A percentile compares a stretch with the other conserved stretches of the same genome.
These are phyloP conservation scores for Babylonia areolata DNA, from an alignment of 1,140 invertebrate species.

Conservation along the genomic window DNA sequence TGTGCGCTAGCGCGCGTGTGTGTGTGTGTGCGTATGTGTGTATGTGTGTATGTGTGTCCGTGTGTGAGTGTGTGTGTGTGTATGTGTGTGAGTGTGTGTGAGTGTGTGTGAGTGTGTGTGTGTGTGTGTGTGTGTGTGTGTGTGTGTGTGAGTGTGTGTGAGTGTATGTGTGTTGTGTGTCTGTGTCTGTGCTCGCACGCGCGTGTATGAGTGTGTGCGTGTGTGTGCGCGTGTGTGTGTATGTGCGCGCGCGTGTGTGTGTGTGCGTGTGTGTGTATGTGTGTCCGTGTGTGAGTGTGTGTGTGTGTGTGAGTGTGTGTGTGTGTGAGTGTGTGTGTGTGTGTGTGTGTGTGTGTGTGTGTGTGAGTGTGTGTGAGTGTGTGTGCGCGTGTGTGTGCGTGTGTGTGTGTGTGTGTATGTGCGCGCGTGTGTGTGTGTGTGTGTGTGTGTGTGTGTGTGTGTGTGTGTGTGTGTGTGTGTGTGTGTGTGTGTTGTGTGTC, in stretches of 20 bases:
- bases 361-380: no score
- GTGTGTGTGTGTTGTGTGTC: conserved; percentile 4
- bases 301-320: neutral
- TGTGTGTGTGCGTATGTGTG: neutral
- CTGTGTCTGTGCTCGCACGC: neutral
- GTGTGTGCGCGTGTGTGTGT: neutral
- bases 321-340: no score
- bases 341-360: no score
- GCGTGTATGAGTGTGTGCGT: neutral
- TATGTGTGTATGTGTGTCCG: neutral
- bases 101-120: neutral
- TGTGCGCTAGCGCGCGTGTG: neutral
- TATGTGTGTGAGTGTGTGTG: neutral
- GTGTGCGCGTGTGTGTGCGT: no score
- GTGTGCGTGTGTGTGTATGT: neutral
- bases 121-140: neutral
- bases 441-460: no score
- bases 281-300: neutral
- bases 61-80: conserved; percentile 10
- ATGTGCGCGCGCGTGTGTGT: neutral
- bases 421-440: no score
- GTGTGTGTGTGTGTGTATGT: no score
- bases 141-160: no score
- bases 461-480: no score
- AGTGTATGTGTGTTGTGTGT: no score